Evolutionary conservation across 1,140 invertebrate genomes (phyloP).

Genomic region (Drosophila nasuta): DNA sequence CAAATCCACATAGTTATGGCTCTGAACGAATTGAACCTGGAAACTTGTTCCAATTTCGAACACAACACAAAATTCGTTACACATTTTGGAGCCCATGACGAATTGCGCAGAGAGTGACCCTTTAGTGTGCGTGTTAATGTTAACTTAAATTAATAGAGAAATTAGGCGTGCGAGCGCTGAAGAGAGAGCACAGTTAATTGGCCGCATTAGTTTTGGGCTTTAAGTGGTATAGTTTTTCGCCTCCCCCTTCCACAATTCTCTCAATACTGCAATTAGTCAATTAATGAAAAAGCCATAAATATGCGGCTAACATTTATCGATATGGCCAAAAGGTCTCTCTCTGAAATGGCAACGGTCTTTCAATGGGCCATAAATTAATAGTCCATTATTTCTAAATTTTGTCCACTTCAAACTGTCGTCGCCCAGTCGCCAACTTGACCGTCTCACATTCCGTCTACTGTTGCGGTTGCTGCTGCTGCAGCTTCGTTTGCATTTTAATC

Average conservation of each 20-base stretch:
- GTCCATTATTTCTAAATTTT: constrained; percentile 83
- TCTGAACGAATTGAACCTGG: constrained; percentile 61
- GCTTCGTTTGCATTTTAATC: constrained; percentile 81
- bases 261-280: constrained; percentile 72
- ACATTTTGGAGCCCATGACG: constrained; percentile 63
- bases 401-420: constrained; percentile 80
- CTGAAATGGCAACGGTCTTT: constrained; percentile 42
- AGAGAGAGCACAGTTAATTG: constrained; percentile 57
- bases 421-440: constrained; percentile 47
- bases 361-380: constrained; percentile 75
- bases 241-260: not conserved
- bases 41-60: constrained; percentile 48
- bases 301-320: constrained; percentile 62
- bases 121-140: constrained; percentile 49
- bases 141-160: constrained; percentile 82
- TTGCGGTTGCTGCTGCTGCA: constrained; percentile 11
- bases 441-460: constrained; percentile 43
- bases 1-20: constrained; percentile 79
- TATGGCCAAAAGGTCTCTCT: constrained; percentile 56
- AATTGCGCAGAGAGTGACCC: constrained; percentile 52
- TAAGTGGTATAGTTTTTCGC: constrained; percentile 61
- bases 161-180: constrained; percentile 52
- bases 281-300: constrained; percentile 79
- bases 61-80: constrained; percentile 61
- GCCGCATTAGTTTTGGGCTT: constrained; percentile 66